Evolutionary conservation across 2,113 vertebrate species (phyloP).

Genomic region (Macroglossus sobrinus): DNA sequence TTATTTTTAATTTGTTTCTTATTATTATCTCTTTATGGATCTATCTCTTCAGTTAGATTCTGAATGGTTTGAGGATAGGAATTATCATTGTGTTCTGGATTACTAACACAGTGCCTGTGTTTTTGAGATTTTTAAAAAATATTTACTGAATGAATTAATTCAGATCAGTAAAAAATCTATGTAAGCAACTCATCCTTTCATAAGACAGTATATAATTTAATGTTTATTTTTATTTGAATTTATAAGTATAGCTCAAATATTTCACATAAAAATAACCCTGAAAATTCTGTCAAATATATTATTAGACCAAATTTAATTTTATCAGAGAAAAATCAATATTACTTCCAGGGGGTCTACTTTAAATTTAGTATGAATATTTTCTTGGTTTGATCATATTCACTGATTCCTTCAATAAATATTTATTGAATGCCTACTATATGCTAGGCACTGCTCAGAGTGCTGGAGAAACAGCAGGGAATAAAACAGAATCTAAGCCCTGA

Average conservation of each 20-base stretch:
- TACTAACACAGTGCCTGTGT: background rate
- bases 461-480: background rate
- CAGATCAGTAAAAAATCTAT: background rate
- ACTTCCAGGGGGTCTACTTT: background rate
- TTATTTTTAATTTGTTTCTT: background rate
- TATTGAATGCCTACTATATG: background rate
- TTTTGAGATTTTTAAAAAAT: background rate
- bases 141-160: background rate
- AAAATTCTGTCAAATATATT: background rate
- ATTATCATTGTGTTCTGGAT: background rate
- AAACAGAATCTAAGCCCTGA: background rate
- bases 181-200: background rate
- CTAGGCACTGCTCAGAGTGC: background rate
- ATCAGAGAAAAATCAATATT: background rate
- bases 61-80: background rate
- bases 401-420: background rate
- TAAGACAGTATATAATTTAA: background rate
- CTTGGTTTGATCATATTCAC: background rate
- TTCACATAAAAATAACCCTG: background rate
- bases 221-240: background rate
- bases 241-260: background rate
- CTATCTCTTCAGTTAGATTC: background rate
- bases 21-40: background rate
- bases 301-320: slow-evolving; percentile 3
- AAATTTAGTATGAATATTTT: background rate